phyloP scores from a whole-genome alignment of 2,113 vertebrate species.

The Halichoerus grypus region DNA sequence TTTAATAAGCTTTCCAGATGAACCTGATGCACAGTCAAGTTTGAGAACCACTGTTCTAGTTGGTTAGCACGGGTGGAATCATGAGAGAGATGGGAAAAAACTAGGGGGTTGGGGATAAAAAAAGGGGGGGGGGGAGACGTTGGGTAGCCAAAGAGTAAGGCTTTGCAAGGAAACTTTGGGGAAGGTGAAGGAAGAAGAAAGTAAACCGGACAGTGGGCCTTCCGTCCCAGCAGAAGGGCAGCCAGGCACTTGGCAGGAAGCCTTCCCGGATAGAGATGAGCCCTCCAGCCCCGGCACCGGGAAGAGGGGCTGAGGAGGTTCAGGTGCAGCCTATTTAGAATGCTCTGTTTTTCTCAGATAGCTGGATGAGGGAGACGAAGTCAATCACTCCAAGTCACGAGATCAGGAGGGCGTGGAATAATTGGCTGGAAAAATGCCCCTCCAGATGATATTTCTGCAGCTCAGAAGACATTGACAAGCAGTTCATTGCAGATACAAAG shows the following conservation, averaged over 20 bases:
- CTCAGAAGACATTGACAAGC: background rate
- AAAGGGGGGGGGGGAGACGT: too few species aligned
- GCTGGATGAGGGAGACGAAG: background rate
- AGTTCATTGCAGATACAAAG: background rate
- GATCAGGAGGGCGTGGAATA: background rate
- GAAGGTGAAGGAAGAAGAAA: background rate
- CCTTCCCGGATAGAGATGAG: background rate
- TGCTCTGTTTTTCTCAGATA: background rate
- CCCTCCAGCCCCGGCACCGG: too few species aligned
- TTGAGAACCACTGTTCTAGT: background rate
- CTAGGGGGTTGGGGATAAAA: background rate
- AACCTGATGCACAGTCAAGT: too few species aligned
- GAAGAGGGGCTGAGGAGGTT: too few species aligned
- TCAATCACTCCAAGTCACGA: background rate
- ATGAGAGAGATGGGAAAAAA: background rate
- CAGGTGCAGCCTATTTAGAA: background rate
- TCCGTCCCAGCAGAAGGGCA: background rate
- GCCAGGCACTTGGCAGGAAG: background rate
- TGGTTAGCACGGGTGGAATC: background rate
- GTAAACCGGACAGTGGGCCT: background rate
- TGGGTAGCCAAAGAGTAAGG: background rate
- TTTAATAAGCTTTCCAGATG: background rate
- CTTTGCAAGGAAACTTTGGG: background rate
- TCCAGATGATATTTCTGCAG: background rate
- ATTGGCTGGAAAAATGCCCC: background rate